These are phyloP conservation scores for Pentalonia nigronervosa DNA, from an alignment of 1,140 invertebrate species.

Conservation along the genomic window DNA sequence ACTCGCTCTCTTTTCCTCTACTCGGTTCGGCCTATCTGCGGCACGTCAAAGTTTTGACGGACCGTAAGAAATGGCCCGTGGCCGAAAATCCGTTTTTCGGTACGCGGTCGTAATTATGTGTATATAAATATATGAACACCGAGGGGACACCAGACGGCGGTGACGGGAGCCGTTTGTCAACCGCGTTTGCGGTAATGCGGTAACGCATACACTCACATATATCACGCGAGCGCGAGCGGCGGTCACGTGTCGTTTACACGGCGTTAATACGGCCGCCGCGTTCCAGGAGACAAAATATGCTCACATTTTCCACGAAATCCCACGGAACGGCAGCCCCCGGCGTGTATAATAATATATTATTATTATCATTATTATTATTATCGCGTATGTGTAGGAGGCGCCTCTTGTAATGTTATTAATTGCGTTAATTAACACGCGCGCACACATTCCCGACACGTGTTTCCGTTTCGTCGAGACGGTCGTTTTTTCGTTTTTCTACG, in stretches of 20 bases:
- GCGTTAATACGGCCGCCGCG: slow-evolving; percentile 23
- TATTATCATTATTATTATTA: slow-evolving; percentile 1
- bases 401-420: slow-evolving; percentile 40
- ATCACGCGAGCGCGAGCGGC: slow-evolving; percentile 10
- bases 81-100: background rate
- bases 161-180: slow-evolving; percentile 48
- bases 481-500: background rate
- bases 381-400: background rate
- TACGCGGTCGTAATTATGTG: background rate
- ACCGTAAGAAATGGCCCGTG: slow-evolving; percentile 42
- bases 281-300: background rate
- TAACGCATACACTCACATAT: background rate
- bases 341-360: background rate
- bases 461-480: slow-evolving; percentile 32
- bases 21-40: background rate
- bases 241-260: slow-evolving; percentile 52
- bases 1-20: too few species aligned
- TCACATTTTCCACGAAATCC: background rate
- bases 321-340: background rate
- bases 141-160: slow-evolving; percentile 15
- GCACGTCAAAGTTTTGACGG: slow-evolving; percentile 6
- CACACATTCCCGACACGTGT: slow-evolving; percentile 42
- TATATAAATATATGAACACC: background rate
- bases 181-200: slow-evolving; percentile 1
- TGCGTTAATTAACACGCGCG: slow-evolving; percentile 38